A percentile compares a stretch with the other conserved stretches of the same genome.
phyloP scores from a whole-genome alignment of 2,113 vertebrate genomes.

The Picathartes gymnocephalus region DNA sequence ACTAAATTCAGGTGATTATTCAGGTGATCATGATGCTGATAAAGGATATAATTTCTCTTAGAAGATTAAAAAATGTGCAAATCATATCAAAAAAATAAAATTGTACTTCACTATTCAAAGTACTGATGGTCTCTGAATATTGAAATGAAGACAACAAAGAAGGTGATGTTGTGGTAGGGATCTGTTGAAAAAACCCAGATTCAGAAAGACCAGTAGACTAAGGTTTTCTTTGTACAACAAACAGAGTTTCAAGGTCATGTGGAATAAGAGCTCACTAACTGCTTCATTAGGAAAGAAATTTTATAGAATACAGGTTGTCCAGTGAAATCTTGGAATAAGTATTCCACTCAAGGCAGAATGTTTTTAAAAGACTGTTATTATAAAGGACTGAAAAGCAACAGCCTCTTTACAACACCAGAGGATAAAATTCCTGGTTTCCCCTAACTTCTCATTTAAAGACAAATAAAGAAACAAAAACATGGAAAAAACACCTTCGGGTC shows the following conservation, averaged over 20 bases:
- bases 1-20: neutral
- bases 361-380: neutral
- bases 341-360: neutral
- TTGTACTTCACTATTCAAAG: neutral
- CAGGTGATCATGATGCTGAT: too few species aligned
- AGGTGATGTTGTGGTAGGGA: accelerated
- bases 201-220: neutral
- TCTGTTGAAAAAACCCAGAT: neutral
- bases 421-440: neutral
- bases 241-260: neutral
- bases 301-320: neutral
- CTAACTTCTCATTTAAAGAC: neutral
- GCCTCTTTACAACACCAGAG: neutral
- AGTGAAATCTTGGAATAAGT: neutral
- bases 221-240: neutral
- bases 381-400: neutral
- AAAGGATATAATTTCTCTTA: neutral
- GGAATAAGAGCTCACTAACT: neutral
- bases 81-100: neutral
- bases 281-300: neutral
- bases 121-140: neutral
- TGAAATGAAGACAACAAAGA: neutral
- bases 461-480: neutral
- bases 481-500: accelerated
- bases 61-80: neutral